Evolutionary conservation across 2,888 invertebrate species (phyloP).

Genomic region (Xanthia togata): DNA sequence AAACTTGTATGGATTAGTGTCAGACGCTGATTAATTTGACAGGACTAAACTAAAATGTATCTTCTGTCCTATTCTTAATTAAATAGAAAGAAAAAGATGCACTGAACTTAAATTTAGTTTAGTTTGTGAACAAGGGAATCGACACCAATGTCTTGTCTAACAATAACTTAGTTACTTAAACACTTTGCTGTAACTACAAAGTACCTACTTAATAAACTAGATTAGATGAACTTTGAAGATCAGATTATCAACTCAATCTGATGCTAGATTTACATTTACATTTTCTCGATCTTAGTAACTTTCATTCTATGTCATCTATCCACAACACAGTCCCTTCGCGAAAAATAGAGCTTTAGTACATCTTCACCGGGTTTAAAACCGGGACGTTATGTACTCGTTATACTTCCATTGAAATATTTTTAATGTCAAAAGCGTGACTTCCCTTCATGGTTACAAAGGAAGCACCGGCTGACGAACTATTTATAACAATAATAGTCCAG

Average conservation of each 20-base stretch:
- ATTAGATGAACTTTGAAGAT: constrained; percentile 27
- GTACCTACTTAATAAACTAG: constrained; percentile 23
- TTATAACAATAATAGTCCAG: constrained; percentile 63
- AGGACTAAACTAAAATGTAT: too few species aligned
- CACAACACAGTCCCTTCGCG: neutral
- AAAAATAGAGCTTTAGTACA: neutral
- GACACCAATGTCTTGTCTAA: neutral
- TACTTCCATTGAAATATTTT: constrained; percentile 46
- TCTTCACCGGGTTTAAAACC: constrained; percentile 1
- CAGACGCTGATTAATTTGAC: too few species aligned
- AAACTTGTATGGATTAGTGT: too few species aligned
- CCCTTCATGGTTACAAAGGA: constrained; percentile 52
- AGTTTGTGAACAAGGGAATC: too few species aligned
- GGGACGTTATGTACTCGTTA: constrained; percentile 33
- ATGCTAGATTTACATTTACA: constrained; percentile 26
- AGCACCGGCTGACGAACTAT: constrained; percentile 46
- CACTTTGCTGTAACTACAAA: constrained; percentile 13
- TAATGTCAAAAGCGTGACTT: constrained; percentile 49
- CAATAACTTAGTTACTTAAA: constrained; percentile 5
- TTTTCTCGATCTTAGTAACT: neutral
- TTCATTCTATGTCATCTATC: neutral
- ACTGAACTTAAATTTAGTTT: too few species aligned
- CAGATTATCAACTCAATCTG: constrained; percentile 6
- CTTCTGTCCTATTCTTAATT: too few species aligned
- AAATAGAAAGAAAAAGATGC: too few species aligned